Base-by-base conservation (phyloP, 2,888 invertebrate genomes). In the Ryuthela nishihirai region DNA sequence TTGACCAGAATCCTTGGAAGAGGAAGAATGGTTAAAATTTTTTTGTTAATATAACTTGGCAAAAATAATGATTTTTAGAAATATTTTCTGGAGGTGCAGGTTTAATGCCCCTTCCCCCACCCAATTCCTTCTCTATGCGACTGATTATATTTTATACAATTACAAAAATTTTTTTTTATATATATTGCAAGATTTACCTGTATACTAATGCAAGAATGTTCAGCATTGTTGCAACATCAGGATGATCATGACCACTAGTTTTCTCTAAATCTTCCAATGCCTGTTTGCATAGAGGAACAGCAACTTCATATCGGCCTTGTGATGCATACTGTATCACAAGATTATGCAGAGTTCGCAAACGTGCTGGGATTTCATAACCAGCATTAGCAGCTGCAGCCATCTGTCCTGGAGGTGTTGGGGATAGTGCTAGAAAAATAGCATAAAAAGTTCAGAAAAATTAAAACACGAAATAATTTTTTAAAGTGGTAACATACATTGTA, bases 171-270 rank as follows among this genome's bases (percentile, higher is more conserved):
- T 29, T 7, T 29, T 29, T 29, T 7, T 29, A 29, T 12, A 29
- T 12, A 29, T 29, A 12, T 9, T 29, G 7, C 29, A 29, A 29
- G 9, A 9, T 29, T 10, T 21, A 45, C 46, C 46, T 45, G 71
- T 82, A 82, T 15, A 99, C 99, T 47, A 99, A 82, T 7, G 99
- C 99, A 62, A 99, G 82, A 69, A 99, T 94, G 74, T 99, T 99
- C 67, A 99, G 82, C 98, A 99, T 99, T 41, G 98, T 99, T 41
- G 98, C 98, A n/a, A 99, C 98, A 73, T 99, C 98, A 0, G 98
- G 98, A 77, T 99, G 98, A 24, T 98, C 95, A 74, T 97, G 97
- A 0, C 99, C 99, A 54, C 92, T 92, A 0, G 95, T 98, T 78
- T 95, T 97, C 79, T 99, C 98, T 69, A 99, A 81, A 78, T 99